Conservation (phyloP, 2,797 vertebrate species). For the Diplodus sargus region DNA sequence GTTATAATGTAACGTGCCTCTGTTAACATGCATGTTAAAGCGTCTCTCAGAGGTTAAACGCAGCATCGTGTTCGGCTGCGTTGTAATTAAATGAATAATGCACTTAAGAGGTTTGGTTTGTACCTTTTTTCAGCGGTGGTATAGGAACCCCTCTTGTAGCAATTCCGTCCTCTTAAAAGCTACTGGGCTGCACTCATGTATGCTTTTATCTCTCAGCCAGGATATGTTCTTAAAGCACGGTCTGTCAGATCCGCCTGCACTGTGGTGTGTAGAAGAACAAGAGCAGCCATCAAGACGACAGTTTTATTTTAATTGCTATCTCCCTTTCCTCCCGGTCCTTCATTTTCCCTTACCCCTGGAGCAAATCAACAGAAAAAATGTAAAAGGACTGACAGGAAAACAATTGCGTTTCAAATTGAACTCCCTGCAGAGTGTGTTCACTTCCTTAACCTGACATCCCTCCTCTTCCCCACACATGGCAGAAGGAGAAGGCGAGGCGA, state of each 20-base stretch:
- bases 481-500: slow-evolving; percentile 77
- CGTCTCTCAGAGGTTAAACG: slow-evolving; percentile 73
- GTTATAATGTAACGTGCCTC: slow-evolving; percentile 40
- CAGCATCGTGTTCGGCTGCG: slow-evolving; percentile 65
- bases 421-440: slow-evolving; percentile 89
- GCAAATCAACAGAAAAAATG: slow-evolving; percentile 87
- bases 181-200: slow-evolving; percentile 80
- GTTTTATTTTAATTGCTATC: slow-evolving; percentile 89
- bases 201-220: slow-evolving; percentile 84
- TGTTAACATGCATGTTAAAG: slow-evolving; percentile 41
- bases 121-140: slow-evolving; percentile 57
- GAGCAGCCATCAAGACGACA: slow-evolving; percentile 86
- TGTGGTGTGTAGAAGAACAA: slow-evolving; percentile 80
- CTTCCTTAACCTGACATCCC: slow-evolving; percentile 90
- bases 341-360: slow-evolving; percentile 90
- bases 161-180: slow-evolving; percentile 82
- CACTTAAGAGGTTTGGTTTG: slow-evolving; percentile 62
- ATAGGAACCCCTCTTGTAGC: slow-evolving; percentile 76
- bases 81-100: slow-evolving; percentile 76
- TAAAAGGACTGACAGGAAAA: slow-evolving; percentile 88
- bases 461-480: slow-evolving; percentile 82
- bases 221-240: slow-evolving; percentile 83
- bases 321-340: slow-evolving; percentile 84
- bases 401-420: slow-evolving; percentile 90
- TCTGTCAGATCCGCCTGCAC: slow-evolving; percentile 83